Evolutionary conservation across 2,888 invertebrate species (phyloP), one percentile per base, ranked within the genome.

Genomic region (Melitaea athalia): DNA sequence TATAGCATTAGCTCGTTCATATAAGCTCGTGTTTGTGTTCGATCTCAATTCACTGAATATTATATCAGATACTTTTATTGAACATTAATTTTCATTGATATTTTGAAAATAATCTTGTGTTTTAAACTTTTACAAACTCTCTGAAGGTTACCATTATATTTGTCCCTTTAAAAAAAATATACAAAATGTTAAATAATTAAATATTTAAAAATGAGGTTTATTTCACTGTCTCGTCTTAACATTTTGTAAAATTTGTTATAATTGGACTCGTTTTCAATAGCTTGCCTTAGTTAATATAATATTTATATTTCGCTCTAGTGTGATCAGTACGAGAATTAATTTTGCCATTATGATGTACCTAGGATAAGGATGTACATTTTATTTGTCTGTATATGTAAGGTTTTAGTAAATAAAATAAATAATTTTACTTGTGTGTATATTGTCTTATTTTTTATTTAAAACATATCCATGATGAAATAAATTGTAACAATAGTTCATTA

Each of bases 331-430:
- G 85, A 88, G 84, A 86, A 84, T 85, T 85, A 82, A 81, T 87
- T 87, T 91, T 92, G 92, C 92, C 92, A 92, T 92, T 91, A 89
- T 78, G 83, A 88, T 86, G 88, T 92, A 90, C 87, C 83, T 92
- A 92, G 92, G 77, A 78, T 92, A 92, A 92, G 92, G 81, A 81
- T 92, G 92, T 92, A 91, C 88, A 91, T 91, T 90, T 86, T 91
- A 91, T 87, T 86, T 91, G 86, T 87, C 86, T 88, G 76, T 90
- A 85, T 84, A 84, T 88, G 81, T 92, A 92, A 92, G 91, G 82
- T 88, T 89, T 87, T 80, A 83, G 82, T 87, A 89, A 84, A 84
- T 83, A 89, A 83, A 89, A 85, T 88, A 88, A 89, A 86, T 84
- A 87, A 86, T 84, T 75, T 74, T 76, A 55, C 33, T 14, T 14